These are phyloP conservation scores for Ctenosaura bakeri DNA, from an alignment of 2,797 vertebrate species.

Conservation along the genomic window DNA sequence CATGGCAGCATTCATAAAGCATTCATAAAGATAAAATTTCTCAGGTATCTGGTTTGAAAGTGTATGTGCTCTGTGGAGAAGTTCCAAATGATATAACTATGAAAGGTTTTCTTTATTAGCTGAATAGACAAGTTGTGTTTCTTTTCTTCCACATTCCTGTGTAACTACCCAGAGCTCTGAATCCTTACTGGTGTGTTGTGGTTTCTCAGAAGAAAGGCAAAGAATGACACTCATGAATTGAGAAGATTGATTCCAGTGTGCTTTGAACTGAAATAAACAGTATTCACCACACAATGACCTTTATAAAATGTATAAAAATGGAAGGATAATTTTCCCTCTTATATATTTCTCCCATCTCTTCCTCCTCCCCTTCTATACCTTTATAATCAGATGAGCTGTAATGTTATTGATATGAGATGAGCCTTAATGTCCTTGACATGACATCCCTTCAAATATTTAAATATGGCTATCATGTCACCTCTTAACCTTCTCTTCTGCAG, in stretches of 20 bases:
- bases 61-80: neutral
- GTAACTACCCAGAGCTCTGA: conserved; percentile 27
- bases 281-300: conserved; percentile 66
- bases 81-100: conserved; percentile 59
- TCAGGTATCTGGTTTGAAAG: neutral
- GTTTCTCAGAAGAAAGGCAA: conserved; percentile 45
- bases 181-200: conserved; percentile 65
- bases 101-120: conserved; percentile 67
- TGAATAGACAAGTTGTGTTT: conserved; percentile 50
- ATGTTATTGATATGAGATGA: too few species aligned
- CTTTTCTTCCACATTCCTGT: conserved; percentile 42
- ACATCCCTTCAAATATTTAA: too few species aligned
- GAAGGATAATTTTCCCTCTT: conserved; percentile 40
- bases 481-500: too few species aligned
- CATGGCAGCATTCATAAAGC: too few species aligned
- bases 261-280: conserved; percentile 77
- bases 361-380: conserved; percentile 68
- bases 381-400: conserved; percentile 69
- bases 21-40: neutral
- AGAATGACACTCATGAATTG: conserved; percentile 65
- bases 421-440: too few species aligned
- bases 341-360: conserved; percentile 4
- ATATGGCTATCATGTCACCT: too few species aligned
- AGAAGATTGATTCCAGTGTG: conserved; percentile 68
- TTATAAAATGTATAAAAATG: conserved; percentile 65